Evolutionary conservation across 2,888 invertebrate genomes (phyloP).

Genomic region (Drosophila trichaetosa): DNA sequence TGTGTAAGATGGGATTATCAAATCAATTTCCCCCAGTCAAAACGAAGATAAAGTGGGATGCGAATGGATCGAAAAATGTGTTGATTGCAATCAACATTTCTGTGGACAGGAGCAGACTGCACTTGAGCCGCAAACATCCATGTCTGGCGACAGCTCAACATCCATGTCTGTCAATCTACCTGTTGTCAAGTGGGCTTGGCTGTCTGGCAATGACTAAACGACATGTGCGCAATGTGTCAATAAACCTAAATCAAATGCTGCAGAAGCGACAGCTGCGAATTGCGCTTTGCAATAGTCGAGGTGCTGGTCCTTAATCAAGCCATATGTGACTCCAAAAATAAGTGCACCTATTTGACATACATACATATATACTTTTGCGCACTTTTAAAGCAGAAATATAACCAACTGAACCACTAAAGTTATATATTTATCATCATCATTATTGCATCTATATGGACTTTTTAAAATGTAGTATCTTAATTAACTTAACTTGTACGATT

Average conservation of each 20-base stretch:
- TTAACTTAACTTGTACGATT: not conserved
- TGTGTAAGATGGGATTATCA: conserved; percentile 1
- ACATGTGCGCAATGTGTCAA: conserved; percentile 51
- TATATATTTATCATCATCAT: not conserved
- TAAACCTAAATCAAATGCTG: conserved; percentile 59
- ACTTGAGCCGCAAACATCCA: conserved; percentile 13
- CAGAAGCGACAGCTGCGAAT: conserved; percentile 20
- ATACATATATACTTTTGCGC: not conserved
- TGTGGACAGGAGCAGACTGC: conserved; percentile 4
- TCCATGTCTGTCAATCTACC: conserved; percentile 31
- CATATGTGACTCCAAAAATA: not conserved
- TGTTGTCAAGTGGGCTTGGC: conserved; percentile 18
- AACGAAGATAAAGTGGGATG: not conserved
- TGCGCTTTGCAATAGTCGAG: not conserved
- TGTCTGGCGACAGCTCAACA: conserved; percentile 19
- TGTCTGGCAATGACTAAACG: conserved; percentile 38
- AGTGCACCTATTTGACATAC: not conserved
- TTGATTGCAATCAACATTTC: conserved; percentile 11
- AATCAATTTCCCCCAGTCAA: not conserved
- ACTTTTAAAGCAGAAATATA: not conserved
- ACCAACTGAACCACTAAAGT: not conserved
- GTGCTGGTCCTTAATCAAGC: not conserved
- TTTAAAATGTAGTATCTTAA: not conserved
- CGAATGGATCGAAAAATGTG: conserved; percentile 15
- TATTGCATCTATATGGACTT: not conserved